A percentile compares a stretch with the other conserved stretches of the same genome.
These are phyloP conservation scores for Dendrocincla tyrannina DNA, from an alignment of 2,797 vertebrate genomes.

Conservation along the genomic window DNA sequence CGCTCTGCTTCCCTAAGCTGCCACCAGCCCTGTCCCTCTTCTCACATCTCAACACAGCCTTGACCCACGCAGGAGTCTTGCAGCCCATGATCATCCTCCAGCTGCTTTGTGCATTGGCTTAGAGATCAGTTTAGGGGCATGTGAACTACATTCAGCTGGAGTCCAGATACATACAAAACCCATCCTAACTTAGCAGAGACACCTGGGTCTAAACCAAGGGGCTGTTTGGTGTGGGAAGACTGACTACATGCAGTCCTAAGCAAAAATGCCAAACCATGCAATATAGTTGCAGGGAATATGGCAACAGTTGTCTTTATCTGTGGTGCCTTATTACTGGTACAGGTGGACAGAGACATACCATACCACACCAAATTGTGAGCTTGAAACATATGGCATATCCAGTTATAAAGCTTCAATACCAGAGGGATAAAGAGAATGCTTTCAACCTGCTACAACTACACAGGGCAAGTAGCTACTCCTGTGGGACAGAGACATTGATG, in stretches of 20 bases:
- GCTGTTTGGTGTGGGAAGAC: not conserved
- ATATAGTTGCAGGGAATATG: accelerated
- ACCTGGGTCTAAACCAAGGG: not conserved
- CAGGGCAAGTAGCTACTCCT: not conserved
- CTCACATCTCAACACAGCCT: not conserved
- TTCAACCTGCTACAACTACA: not conserved
- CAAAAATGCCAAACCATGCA: not conserved
- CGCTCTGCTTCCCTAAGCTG: accelerated
- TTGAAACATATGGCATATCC: not conserved
- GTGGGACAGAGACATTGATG: accelerated
- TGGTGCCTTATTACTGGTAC: not conserved
- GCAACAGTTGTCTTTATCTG: not conserved
- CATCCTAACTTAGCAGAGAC: not conserved
- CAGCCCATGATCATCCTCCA: not conserved
- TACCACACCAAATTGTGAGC: not conserved
- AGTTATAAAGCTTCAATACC: not conserved
- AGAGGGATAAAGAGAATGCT: not conserved
- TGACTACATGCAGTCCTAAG: not conserved
- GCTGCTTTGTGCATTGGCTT: not conserved
- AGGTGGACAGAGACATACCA: not conserved
- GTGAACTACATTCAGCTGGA: accelerated
- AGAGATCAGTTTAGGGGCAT: not conserved
- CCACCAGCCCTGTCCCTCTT: not conserved
- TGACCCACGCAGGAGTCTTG: not conserved
- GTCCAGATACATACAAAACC: accelerated